Percentiles rank a stretch among this genome's conserved stretches.
Evolutionary conservation across 64 coral and sea anemone genomes (phyloP).

Genomic region (Montipora cactus): DNA sequence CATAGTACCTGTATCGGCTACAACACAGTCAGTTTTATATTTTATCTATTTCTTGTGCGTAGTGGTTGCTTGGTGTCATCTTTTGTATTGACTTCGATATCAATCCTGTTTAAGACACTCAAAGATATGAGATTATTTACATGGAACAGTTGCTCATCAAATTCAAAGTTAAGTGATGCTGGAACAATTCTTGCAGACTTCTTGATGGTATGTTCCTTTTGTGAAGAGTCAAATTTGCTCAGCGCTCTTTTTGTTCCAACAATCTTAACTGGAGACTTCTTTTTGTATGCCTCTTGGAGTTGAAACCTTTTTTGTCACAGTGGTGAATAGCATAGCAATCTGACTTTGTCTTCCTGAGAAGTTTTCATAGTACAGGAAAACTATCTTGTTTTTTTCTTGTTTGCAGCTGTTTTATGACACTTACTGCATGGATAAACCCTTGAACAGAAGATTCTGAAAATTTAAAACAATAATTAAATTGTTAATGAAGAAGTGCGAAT

Average conservation of each 20-base stretch:
- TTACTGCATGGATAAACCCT: neutral
- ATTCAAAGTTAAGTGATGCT: no score
- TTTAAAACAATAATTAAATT: neutral
- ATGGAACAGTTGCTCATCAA: no score
- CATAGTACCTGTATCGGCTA: slow-evolving; percentile 33
- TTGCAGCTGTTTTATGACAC: neutral
- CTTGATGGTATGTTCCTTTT: neutral
- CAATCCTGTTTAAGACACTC: no score
- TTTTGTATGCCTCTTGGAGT: neutral
- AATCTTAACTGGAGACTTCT: neutral
- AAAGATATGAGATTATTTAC: no score
- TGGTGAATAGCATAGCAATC: neutral
- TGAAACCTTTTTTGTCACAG: neutral
- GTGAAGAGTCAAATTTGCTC: neutral
- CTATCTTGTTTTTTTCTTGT: neutral
- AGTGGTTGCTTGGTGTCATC: slow-evolving; percentile 62
- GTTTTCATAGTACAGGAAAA: neutral
- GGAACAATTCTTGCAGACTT: neutral
- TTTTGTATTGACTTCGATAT: slow-evolving; percentile 72
- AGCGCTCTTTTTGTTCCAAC: neutral
- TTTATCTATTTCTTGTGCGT: slow-evolving; percentile 64
- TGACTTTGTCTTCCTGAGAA: neutral
- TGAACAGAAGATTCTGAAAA: neutral
- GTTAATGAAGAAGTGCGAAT: neutral
- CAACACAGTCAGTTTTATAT: slow-evolving; percentile 75